Evolutionary conservation across 2,888 invertebrate species (phyloP), one percentile per base, ranked within the genome.

Genomic region (Harpalus rubripes): DNA sequence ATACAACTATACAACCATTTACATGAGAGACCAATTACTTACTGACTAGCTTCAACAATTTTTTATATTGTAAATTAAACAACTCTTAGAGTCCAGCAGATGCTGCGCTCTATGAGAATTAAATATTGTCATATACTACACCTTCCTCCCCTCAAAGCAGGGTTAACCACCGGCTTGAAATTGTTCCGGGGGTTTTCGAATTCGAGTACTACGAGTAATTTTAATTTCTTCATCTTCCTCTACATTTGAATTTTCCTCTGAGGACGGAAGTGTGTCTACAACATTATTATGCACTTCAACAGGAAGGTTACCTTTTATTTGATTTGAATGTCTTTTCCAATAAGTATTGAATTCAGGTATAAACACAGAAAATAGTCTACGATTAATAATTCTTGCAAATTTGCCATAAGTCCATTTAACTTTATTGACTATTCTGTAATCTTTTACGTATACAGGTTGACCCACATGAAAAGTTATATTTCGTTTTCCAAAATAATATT

Each of bases 281-380:
- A 56, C 56, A 12, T 3, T 56, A 56, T 56, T 56, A 12, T 56
- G 56, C 56, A 56, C 56, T 5, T 56, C 56, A 56, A 56, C 56
- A 56, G 56, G 56, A 56, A 56, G 8, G 56, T 56, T 56, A 56
- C 56, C 56, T 56, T 56, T 56, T 56, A 56, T 56, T 56, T 56
- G 56, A 12, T 56, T 56, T 10, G 56, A 15, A 56, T 56, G 32
- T 15, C 4, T 56, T 56, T 56, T 56, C 56, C 56, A 56, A 15
- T 10, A 56, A 56, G n/a, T 56, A 56, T 56, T 56, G 2, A 56
- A n/a, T 56, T 56, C 56, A 12, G 56, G 56, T 56, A 56, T 56
- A 56, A 56, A 56, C 56, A 56, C 56, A 1, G 56, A 56, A 56
- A 56, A 56, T 56, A 56, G 5, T 15, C 56, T 56, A 56, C 56